phyloP scores from a whole-genome alignment of 2,113 vertebrate species.

The Chascanopsetta lugubris region DNA sequence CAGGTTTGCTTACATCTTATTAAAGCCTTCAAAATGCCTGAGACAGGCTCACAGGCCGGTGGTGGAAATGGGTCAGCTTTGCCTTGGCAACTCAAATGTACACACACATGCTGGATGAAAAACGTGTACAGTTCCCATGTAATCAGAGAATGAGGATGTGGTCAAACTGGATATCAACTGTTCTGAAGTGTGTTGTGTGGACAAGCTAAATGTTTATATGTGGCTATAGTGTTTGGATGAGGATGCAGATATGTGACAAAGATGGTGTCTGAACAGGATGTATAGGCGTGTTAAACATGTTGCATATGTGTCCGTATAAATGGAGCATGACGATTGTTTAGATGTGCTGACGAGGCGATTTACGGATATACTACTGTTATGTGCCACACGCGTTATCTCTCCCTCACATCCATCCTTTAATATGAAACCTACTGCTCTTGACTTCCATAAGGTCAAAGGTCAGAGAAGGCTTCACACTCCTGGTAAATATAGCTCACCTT shows the following conservation, averaged over 20 bases:
- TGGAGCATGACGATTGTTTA: conserved; percentile 13
- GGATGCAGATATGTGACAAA: conserved; percentile 22
- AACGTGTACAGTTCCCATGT: not conserved
- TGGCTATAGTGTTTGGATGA: conserved; percentile 1
- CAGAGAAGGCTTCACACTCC: conserved; percentile 46
- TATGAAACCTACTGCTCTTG: conserved; percentile 2
- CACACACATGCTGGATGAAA: not conserved
- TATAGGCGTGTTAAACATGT: conserved; percentile 39
- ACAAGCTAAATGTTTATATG: conserved; percentile 16
- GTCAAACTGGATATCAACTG: conserved; percentile 10
- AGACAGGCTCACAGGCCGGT: not conserved
- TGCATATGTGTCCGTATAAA: no score
- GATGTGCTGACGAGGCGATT: not conserved
- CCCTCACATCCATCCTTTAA: not conserved
- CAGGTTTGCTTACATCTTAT: conserved; percentile 3
- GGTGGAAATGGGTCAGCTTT: not conserved
- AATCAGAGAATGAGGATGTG: not conserved
- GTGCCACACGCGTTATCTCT: not conserved
- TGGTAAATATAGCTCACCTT: conserved; percentile 78
- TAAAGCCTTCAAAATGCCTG: conserved; percentile 28
- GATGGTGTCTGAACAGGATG: conserved; percentile 36
- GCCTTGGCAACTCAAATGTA: not conserved
- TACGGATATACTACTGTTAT: not conserved
- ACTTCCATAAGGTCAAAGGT: conserved; percentile 44
- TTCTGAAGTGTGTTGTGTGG: conserved; percentile 4